These are phyloP conservation scores for Rhabdornis inornatus DNA, from an alignment of 2,113 vertebrate species.

Conservation along the genomic window DNA sequence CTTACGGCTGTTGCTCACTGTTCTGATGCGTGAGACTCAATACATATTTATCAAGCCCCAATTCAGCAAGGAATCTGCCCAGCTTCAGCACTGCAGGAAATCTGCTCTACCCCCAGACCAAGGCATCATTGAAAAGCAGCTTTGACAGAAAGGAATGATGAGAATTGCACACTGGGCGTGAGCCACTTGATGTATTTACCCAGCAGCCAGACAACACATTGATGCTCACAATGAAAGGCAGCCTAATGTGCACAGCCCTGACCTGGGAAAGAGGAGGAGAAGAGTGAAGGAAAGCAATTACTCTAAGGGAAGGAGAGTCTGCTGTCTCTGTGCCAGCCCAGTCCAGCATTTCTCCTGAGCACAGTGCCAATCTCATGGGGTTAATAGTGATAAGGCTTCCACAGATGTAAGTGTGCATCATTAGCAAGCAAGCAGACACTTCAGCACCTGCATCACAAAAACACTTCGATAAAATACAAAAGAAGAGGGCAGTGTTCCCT, in stretches of 20 bases:
- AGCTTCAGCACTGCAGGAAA: not conserved
- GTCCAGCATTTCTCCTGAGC: not conserved
- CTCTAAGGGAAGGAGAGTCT: not conserved
- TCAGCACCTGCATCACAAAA: not conserved
- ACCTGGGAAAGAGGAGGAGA: not conserved
- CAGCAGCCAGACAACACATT: not conserved
- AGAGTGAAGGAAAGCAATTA: conserved; percentile 2
- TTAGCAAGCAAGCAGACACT: not conserved
- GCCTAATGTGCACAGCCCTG: not conserved
- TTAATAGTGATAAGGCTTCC: not conserved
- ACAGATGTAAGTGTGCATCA: not conserved
- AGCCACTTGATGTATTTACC: not conserved
- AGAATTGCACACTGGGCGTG: not conserved
- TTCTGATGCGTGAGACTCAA: not conserved
- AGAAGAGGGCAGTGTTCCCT: not conserved
- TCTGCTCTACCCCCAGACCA: not conserved
- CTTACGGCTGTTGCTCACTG: not conserved
- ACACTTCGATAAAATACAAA: not conserved
- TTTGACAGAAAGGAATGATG: not conserved
- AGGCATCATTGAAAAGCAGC: not conserved
- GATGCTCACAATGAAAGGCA: not conserved
- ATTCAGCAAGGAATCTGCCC: not conserved
- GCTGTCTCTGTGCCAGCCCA: not conserved
- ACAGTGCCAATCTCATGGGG: accelerated
- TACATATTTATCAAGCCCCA: not conserved